Conservation (phyloP, 2,888 invertebrate species). For the Apotomis betuletana region DNA sequence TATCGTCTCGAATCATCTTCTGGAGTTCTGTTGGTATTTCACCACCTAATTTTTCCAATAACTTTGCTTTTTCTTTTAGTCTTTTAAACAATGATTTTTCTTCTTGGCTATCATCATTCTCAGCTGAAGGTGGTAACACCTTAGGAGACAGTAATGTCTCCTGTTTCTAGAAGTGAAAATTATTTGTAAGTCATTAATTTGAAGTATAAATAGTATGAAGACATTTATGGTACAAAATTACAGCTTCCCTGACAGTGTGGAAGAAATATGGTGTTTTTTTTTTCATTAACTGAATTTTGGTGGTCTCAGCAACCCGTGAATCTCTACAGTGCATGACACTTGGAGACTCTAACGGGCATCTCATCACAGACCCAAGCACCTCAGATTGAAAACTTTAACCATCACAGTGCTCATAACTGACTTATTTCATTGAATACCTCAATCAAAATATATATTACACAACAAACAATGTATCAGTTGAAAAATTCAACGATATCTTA, state of each 20-base stretch:
- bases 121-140: constrained; percentile 53
- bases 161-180: constrained; percentile 42
- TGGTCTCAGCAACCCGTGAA: constrained; percentile 40
- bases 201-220: not conserved
- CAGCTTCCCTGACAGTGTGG: too few relatives aligned
- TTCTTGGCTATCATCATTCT: constrained; percentile 69
- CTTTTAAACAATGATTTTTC: constrained; percentile 66
- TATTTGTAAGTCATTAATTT: not conserved
- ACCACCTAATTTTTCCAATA: constrained; percentile 81
- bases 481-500: not conserved
- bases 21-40: constrained; percentile 78
- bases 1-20: constrained; percentile 72
- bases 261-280: too few relatives aligned
- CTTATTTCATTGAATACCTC: constrained; percentile 53
- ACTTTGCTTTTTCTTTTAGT: constrained; percentile 78
- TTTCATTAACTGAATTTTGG: not conserved
- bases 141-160: too few relatives aligned
- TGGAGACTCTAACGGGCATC: constrained; percentile 37
- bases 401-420: constrained; percentile 67
- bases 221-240: not conserved
- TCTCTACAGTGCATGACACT: constrained; percentile 42
- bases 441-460: constrained; percentile 39
- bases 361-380: constrained; percentile 46
- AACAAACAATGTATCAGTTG: not conserved
- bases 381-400: constrained; percentile 83